Evolutionary conservation across 2,113 vertebrate species (phyloP), one percentile per base, ranked within the genome.

Genomic region (Sterrhoptilus dennistouni): DNA sequence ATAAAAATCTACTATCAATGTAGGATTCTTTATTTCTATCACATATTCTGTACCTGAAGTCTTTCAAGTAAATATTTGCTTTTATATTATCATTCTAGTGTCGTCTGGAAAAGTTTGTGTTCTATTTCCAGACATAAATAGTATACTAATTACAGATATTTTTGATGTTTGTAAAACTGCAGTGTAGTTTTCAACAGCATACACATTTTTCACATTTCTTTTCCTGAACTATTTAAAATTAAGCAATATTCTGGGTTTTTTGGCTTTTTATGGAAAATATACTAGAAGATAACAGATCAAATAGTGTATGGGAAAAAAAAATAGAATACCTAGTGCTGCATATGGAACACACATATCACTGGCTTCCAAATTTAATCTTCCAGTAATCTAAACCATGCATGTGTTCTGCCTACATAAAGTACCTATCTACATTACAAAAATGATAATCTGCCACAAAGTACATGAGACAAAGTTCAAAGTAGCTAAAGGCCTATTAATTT

Each of bases 331-430:
- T 71, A 11, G 2, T 35, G 21, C 21, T 80, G 5, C 7, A 22
- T 24, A 24, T 44, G 8, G 44, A 53, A 38, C 31, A 5, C 6
- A 12, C 38, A 47, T 33, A 5, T 54, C 19, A 14, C 9, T 57
- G 28, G 6, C 9, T 61, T 77, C 11, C 35, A 60, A 81, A 83
- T 35, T 80, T 52, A 23, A n/a, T n/a, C n/a, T n/a, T n/a, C 7
- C 40, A 23, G 8, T 42, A 9, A 38, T 6, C 9, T 68, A 47
- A 83, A 16, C 22, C 6, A 42, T 16, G 8, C 1, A 0, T n/a
- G 16, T 69, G 6, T 45, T 14, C 13, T 57, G 38, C 3, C 7
- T 33, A 12, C 5, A 19, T 0, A 45, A 4, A 3, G 3, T 35
- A 57, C 15, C 8, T 53, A 14, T 21, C 9, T 61, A 38, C 24